phyloP scores from a whole-genome alignment of 1,140 invertebrate genomes.

The Caerostris extrusa region DNA sequence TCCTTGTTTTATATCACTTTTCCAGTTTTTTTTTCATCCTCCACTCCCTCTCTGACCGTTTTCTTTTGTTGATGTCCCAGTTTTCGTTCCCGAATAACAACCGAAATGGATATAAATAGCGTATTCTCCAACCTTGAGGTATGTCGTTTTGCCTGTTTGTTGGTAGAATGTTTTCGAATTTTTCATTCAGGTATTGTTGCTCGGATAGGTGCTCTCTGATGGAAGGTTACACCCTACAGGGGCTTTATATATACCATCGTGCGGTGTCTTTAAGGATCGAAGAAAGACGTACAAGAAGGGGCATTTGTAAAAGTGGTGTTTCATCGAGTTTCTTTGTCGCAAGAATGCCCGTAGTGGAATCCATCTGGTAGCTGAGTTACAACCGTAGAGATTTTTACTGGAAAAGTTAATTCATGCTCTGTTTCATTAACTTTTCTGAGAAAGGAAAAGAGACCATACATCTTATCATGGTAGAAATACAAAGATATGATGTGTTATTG shows the following conservation, averaged over 20 bases:
- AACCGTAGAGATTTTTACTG: too few relatives aligned
- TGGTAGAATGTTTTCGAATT: not conserved
- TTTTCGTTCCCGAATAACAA: not conserved
- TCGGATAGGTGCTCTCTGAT: not conserved
- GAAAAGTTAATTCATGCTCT: too few relatives aligned
- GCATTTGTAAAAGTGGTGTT: not conserved
- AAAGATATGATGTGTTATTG: too few relatives aligned
- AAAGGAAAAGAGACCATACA: too few relatives aligned
- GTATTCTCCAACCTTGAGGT: not conserved
- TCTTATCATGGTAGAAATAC: too few relatives aligned
- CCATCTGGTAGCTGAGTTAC: too few relatives aligned
- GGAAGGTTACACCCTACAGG: not conserved
- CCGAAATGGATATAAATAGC: constrained; percentile 25
- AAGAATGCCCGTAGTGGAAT: not conserved
- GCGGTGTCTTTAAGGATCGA: not conserved
- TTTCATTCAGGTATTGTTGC: constrained; percentile 30
- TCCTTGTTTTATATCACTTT: too few relatives aligned
- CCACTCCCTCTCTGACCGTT: not conserved
- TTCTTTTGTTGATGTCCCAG: not conserved
- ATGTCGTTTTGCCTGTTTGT: not conserved
- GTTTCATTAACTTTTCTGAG: too few relatives aligned
- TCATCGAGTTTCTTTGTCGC: not conserved
- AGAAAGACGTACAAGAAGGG: not conserved
- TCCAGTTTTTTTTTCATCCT: too few relatives aligned
- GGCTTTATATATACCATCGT: not conserved